phyloP scores from a whole-genome alignment of 2,113 vertebrate genomes.

The Ranitomeya imitator region DNA sequence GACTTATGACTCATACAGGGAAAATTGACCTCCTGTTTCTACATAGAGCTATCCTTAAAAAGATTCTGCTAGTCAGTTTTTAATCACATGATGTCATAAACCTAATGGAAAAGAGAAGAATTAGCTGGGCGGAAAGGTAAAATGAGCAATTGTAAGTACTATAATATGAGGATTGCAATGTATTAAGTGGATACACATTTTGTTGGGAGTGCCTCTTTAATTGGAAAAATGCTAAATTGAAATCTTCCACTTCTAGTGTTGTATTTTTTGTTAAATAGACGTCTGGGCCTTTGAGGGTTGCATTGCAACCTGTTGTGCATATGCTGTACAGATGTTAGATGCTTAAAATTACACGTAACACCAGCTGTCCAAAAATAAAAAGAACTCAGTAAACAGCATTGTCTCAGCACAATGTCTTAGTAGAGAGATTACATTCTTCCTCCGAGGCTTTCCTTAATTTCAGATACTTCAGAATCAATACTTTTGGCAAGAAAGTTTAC shows the following conservation, averaged over 20 bases:
- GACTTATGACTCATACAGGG: too few species aligned
- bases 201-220: too few species aligned
- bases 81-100: too few species aligned
- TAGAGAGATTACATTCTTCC: neutral
- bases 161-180: too few species aligned
- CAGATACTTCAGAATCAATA: neutral
- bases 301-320: neutral
- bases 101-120: too few species aligned
- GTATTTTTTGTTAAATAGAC: neutral
- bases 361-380: neutral
- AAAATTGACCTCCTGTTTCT: too few species aligned
- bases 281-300: neutral
- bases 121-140: too few species aligned
- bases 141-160: too few species aligned
- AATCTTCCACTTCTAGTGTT: neutral
- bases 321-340: neutral
- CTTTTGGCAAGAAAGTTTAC: too few species aligned
- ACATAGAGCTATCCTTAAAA: too few species aligned
- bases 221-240: neutral
- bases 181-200: too few species aligned
- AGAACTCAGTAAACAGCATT: neutral
- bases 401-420: neutral
- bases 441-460: neutral
- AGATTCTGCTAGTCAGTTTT: too few species aligned
- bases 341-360: slow-evolving; percentile 4